Conservation (phyloP, 2,888 invertebrate genomes). For the Amphipoea oculea region DNA sequence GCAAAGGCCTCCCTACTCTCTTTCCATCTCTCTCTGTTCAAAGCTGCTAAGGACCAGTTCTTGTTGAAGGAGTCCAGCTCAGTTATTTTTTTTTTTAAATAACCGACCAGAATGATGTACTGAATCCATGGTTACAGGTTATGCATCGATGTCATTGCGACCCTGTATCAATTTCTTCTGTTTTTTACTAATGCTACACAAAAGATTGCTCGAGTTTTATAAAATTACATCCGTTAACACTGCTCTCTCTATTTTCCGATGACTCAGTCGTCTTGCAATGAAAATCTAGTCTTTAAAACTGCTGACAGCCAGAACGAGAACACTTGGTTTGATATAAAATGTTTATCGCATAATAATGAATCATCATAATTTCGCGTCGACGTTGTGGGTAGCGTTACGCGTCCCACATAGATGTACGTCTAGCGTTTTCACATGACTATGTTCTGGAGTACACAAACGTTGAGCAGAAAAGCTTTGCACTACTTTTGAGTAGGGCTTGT, state of each 20-base stretch:
- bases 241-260: neutral
- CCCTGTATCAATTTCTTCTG: too few relatives aligned
- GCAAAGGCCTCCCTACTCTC: too few relatives aligned
- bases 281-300: neutral
- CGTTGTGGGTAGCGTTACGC: constrained; percentile 18
- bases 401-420: constrained; percentile 23
- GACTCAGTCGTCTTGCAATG: constrained; percentile 8
- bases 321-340: constrained; percentile 15
- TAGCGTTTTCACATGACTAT: constrained; percentile 13
- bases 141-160: too few relatives aligned
- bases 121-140: too few relatives aligned
- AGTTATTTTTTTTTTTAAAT: too few relatives aligned
- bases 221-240: neutral
- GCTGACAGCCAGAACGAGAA: constrained; percentile 6
- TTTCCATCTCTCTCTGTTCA: too few relatives aligned
- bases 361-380: constrained; percentile 45
- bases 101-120: too few relatives aligned
- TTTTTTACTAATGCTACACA: neutral
- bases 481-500: constrained; percentile 10
- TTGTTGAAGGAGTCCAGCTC: too few relatives aligned
- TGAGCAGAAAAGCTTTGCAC: constrained; percentile 9
- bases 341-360: constrained; percentile 40
- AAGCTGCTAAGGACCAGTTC: too few relatives aligned
- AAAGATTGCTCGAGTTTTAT: neutral
- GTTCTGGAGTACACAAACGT: neutral